Evolutionary conservation across 2,888 invertebrate species (phyloP).

Genomic region (Eilema sororculum): DNA sequence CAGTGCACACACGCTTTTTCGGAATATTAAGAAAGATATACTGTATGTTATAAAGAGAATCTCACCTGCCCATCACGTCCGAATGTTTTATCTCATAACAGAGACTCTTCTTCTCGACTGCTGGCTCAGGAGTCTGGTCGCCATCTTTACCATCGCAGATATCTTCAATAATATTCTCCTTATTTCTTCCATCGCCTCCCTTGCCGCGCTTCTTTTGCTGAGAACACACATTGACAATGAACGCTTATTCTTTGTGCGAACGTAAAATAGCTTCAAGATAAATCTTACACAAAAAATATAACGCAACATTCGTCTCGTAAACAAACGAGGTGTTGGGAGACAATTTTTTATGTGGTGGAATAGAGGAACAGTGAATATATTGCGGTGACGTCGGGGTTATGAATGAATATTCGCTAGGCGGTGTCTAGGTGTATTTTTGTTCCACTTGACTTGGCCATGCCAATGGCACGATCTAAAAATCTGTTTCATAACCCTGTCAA

Average conservation of each 20-base stretch:
- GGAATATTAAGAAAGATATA: background rate
- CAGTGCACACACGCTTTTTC: background rate
- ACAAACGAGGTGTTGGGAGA: slow-evolving; percentile 45
- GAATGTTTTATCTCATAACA: slow-evolving; percentile 88
- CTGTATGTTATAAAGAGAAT: background rate
- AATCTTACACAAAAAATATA: slow-evolving; percentile 72
- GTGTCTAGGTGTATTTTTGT: slow-evolving; percentile 81
- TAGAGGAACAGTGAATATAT: slow-evolving; percentile 59
- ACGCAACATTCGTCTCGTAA: slow-evolving; percentile 64
- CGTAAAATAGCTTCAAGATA: background rate
- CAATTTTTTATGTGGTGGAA: slow-evolving; percentile 65
- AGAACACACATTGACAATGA: slow-evolving; percentile 47
- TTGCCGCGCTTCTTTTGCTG: slow-evolving; percentile 79
- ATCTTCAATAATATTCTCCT: slow-evolving; percentile 74
- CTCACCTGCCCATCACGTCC: slow-evolving; percentile 88
- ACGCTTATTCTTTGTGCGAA: background rate
- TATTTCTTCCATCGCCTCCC: slow-evolving; percentile 68
- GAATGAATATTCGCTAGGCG: slow-evolving; percentile 77
- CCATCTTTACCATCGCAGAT: slow-evolving; percentile 54
- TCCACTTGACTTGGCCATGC: slow-evolving; percentile 79
- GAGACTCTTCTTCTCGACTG: slow-evolving; percentile 85
- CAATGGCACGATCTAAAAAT: slow-evolving; percentile 79
- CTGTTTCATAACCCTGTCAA: slow-evolving; percentile 75
- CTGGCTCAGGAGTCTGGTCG: slow-evolving; percentile 66
- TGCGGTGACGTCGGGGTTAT: slow-evolving; percentile 70